Conservation (phyloP, 2,113 vertebrate species). For the Platichthys stellatus region DNA sequence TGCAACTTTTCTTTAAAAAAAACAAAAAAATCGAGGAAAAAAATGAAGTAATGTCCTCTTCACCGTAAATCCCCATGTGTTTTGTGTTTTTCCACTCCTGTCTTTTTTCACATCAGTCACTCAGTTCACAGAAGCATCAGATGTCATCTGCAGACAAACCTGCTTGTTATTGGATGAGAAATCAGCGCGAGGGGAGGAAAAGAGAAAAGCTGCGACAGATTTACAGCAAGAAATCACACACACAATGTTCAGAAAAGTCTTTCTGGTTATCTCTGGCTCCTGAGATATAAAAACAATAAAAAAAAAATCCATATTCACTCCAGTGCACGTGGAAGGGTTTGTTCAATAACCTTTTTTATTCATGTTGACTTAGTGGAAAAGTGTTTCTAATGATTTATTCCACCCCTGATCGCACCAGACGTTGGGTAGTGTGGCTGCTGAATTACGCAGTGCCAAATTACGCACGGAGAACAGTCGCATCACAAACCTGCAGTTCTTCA, state of each 20-base stretch:
- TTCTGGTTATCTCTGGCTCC: not conserved
- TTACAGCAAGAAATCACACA: conserved; percentile 3
- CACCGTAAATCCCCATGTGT: not conserved
- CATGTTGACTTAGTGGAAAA: conserved; percentile 36
- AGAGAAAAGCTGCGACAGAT: not conserved
- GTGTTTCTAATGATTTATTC: conserved; percentile 40
- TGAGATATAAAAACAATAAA: not conserved
- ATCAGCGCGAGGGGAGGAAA: not conserved
- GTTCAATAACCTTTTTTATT: conserved; percentile 17
- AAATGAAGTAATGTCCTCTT: conserved; percentile 4
- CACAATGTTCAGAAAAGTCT: conserved; percentile 16
- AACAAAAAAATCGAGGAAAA: not conserved
- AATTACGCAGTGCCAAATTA: conserved; percentile 47
- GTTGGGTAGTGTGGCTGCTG: conserved; percentile 32
- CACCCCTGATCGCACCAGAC: conserved; percentile 25
- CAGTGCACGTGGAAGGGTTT: not conserved
- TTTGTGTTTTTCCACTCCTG: conserved; percentile 6
- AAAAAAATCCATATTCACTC: not conserved
- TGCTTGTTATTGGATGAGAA: conserved; percentile 21
- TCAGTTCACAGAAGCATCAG: conserved; percentile 26
- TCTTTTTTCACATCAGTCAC: not conserved
- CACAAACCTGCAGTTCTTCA: conserved; percentile 31
- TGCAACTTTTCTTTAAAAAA: not conserved
- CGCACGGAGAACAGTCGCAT: conserved; percentile 35
- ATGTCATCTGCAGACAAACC: conserved; percentile 24